These are phyloP conservation scores for Leistus spinibarbis DNA, from an alignment of 2,888 invertebrate species.

Conservation along the genomic window DNA sequence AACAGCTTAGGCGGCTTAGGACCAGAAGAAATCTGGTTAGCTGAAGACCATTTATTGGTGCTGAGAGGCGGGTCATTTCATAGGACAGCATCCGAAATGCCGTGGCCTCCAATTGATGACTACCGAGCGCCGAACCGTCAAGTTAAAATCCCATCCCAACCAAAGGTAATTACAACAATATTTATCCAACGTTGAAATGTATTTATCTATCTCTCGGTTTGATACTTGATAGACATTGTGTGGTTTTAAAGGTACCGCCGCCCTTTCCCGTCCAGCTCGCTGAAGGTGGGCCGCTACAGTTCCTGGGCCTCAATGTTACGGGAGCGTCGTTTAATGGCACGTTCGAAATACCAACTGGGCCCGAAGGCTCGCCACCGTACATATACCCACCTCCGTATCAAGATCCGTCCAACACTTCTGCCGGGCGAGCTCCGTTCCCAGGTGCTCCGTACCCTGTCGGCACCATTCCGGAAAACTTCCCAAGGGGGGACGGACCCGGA, in stretches of 20 bases:
- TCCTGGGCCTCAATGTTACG: conserved; percentile 81
- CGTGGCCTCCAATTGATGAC: conserved; percentile 84
- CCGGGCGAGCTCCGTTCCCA: conserved; percentile 70
- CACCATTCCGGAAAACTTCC: conserved; percentile 53
- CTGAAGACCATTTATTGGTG: conserved; percentile 85
- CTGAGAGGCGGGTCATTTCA: conserved; percentile 76
- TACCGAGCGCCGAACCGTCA: conserved; percentile 83
- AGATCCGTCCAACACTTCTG: conserved; percentile 69
- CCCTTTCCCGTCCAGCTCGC: conserved; percentile 91
- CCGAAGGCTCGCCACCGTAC: conserved; percentile 55
- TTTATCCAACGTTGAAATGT: neutral
- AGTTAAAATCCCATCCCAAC: conserved; percentile 81
- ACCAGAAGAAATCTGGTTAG: conserved; percentile 87
- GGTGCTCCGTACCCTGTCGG: conserved; percentile 67
- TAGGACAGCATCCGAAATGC: conserved; percentile 58
- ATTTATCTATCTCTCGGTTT: neutral
- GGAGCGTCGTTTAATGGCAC: conserved; percentile 73
- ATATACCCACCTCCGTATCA: conserved; percentile 64
- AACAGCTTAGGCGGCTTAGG: conserved; percentile 81
- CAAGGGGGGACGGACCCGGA: conserved; percentile 60
- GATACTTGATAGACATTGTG: neutral
- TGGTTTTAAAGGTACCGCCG: conserved; percentile 69
- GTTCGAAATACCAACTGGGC: conserved; percentile 59
- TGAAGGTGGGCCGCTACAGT: conserved; percentile 84
- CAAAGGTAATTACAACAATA: conserved; percentile 57